Percentiles rank a stretch among this genome's conserved stretches.
phyloP scores from a whole-genome alignment of 2,797 vertebrate species.

The Karalla daura region DNA sequence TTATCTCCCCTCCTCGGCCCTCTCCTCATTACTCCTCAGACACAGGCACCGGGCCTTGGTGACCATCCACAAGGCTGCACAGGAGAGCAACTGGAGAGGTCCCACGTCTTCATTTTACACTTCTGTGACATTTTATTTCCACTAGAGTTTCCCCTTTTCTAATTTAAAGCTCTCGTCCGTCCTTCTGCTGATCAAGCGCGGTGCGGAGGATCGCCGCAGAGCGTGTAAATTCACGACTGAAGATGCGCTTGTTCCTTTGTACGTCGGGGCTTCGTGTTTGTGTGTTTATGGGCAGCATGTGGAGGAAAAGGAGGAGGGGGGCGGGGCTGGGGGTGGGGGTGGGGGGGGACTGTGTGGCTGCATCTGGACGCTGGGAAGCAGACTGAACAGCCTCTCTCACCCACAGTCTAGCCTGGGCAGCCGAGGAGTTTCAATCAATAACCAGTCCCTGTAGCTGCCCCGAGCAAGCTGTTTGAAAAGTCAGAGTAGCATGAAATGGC shows the following conservation, averaged over 20 bases:
- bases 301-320: constrained; percentile 20
- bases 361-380: constrained; percentile 81
- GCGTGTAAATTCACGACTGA: constrained; percentile 21
- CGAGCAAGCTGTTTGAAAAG: constrained; percentile 79
- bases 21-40: constrained; percentile 81
- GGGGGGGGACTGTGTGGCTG: constrained; percentile 41
- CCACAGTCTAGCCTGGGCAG: constrained; percentile 65
- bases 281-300: constrained; percentile 64
- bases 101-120: constrained; percentile 61
- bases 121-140: constrained; percentile 41
- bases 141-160: constrained; percentile 3
- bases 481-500: constrained; percentile 85
- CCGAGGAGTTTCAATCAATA: constrained; percentile 81
- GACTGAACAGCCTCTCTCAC: constrained; percentile 75
- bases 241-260: constrained; percentile 38
- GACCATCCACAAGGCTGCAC: constrained; percentile 46
- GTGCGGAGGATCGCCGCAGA: constrained; percentile 30
- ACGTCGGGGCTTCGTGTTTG: constrained; percentile 44
- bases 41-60: constrained; percentile 52
- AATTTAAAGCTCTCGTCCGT: constrained; percentile 36
- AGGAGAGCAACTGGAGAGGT: constrained; percentile 48
- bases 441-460: constrained; percentile 81
- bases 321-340: constrained; percentile 5
- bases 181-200: constrained; percentile 27
- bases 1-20: constrained; percentile 80